These are phyloP conservation scores for Aspidapion aeneum DNA, from an alignment of 2,888 invertebrate genomes.

Conservation along the genomic window DNA sequence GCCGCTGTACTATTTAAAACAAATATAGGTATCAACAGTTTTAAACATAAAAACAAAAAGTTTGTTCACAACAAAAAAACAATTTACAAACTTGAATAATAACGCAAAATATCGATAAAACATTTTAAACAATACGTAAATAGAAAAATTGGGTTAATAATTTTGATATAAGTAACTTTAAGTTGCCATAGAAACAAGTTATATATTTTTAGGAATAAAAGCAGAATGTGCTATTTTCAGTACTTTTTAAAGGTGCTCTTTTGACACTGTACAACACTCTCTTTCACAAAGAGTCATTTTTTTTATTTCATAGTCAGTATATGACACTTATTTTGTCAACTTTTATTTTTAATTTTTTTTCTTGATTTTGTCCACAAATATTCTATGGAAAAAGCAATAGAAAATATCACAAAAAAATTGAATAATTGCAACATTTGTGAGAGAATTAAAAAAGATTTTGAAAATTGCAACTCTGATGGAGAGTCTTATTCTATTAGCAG, in stretches of 20 bases:
- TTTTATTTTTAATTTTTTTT: neutral
- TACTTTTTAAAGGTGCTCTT: no score
- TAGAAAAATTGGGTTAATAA: neutral
- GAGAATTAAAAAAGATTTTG: slow-evolving; percentile 13
- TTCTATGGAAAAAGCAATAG: neutral
- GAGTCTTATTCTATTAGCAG: neutral
- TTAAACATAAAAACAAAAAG: no score
- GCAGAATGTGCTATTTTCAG: neutral
- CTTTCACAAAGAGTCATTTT: no score
- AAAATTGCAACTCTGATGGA: neutral
- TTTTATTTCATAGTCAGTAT: neutral
- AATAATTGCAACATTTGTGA: slow-evolving; percentile 24
- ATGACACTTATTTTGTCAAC: neutral
- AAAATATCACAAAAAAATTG: slow-evolving; percentile 17
- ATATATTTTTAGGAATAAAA: neutral
- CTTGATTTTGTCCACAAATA: neutral
- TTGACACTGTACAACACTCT: no score
- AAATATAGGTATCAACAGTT: no score
- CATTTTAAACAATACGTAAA: neutral
- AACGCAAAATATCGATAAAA: neutral
- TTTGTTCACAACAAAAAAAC: neutral
- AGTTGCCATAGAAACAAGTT: neutral
- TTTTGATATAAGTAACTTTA: neutral
- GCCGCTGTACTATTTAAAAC: no score
- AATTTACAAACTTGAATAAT: neutral